Percentiles rank a stretch among this genome's conserved stretches.
These are phyloP conservation scores for Mormyrus lacerda DNA, from an alignment of 2,113 vertebrate species.

Conservation along the genomic window DNA sequence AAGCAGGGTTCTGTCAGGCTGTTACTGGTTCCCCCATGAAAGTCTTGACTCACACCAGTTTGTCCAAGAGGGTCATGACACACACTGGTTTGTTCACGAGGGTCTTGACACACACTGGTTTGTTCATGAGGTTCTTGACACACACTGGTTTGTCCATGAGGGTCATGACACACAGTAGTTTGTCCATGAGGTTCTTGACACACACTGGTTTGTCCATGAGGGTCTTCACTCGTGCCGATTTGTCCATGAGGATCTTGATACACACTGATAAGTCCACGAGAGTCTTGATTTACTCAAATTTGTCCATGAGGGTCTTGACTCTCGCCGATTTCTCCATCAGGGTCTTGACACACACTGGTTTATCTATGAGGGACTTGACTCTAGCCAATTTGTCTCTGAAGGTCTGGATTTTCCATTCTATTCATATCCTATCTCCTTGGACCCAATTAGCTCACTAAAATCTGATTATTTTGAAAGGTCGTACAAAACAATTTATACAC, in stretches of 20 bases:
- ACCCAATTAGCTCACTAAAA: background rate
- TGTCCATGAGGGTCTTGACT: background rate
- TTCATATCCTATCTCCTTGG: background rate
- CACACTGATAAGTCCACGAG: background rate
- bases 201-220: background rate
- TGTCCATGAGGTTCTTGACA: background rate
- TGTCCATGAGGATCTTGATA: background rate
- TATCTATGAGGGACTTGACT: background rate
- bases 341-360: background rate
- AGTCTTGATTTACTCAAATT: background rate
- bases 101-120: background rate
- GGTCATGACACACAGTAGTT: background rate
- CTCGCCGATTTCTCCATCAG: background rate
- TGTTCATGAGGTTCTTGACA: background rate
- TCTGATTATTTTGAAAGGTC: background rate
- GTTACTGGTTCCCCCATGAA: background rate
- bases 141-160: background rate
- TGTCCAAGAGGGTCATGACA: background rate
- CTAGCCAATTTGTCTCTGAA: background rate
- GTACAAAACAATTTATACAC: background rate
- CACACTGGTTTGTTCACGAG: background rate
- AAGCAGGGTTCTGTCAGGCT: background rate
- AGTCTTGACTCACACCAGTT: background rate
- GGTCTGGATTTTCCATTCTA: background rate
- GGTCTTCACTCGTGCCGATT: background rate